Evolutionary conservation across 2,888 invertebrate species (phyloP), one percentile per base, ranked within the genome.

Genomic region (Cabera pusaria): DNA sequence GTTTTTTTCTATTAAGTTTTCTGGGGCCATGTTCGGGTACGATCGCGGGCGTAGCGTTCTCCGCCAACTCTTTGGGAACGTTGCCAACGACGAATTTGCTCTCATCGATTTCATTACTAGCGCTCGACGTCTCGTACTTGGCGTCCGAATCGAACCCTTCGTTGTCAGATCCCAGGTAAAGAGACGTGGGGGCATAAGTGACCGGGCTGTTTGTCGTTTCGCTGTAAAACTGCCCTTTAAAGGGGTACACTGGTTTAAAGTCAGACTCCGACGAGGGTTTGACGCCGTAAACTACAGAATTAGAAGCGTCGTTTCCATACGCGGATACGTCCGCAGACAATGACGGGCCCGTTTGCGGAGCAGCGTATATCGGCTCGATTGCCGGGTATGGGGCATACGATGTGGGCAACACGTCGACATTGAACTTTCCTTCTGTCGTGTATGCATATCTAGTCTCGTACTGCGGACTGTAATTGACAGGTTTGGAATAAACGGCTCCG

Each of bases 1-100:
- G 58, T 42, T 75, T 68, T 21, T 49, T 73, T 37, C 64, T 75
- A 32, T 80, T 74, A 6, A 90, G 49, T 38, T 85, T 89, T 56
- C 93, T 77, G 0, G 93, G 93, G 1, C 93, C 93, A 65, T 93
- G 93, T 71, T 93, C 93, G 0, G 93, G 92, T 2, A 93, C 92
- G 2, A 91, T 87, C 2, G 90, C 91, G 0, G 92, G 91, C 1
- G 91, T 91, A 1, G 79, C 89, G 14, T 88, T 77, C 38, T 90
- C 89, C 20, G 72, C 64, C 23, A 90, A 58, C 42, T 92, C 92
- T 62, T 93, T 92, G 0, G 92, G 92, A 0, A 93, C 82, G 55
- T 90, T 93, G 0, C 93, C 93, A 1, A 93, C 93, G 0, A 93
- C 93, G 67, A 93, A 93, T 63, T 93, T 91, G 27, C 78, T 85